A percentile compares a stretch with the other conserved stretches of the same genome.
phyloP scores from a whole-genome alignment of 2,888 invertebrate genomes.

The Quadriops clusia region DNA sequence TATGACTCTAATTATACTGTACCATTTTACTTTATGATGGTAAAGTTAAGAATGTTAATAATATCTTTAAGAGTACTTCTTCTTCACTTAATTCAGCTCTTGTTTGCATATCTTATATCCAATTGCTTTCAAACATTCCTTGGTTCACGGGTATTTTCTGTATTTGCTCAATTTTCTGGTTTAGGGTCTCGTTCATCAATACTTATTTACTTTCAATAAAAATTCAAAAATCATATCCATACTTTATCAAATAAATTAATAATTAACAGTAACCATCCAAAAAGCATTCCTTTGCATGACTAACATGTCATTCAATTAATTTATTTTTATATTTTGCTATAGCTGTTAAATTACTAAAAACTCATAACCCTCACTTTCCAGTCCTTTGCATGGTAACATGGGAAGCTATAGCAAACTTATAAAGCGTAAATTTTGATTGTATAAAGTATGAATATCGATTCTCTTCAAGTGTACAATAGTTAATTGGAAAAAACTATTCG shows the following conservation, averaged over 20 bases:
- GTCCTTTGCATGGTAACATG: constrained; percentile 8
- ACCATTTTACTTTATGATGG: too few species aligned
- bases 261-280: too few species aligned
- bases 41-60: too few species aligned
- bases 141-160: too few species aligned
- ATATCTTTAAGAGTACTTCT: background rate
- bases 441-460: too few species aligned
- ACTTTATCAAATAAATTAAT: too few species aligned
- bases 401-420: constrained; percentile 6
- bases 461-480: background rate
- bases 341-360: constrained; percentile 4
- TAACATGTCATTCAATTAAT: too few species aligned
- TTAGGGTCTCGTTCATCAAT: constrained; percentile 16
- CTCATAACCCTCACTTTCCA: background rate
- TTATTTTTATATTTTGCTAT: too few species aligned
- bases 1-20: too few species aligned
- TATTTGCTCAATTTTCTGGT: too few species aligned
- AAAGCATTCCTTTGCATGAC: too few species aligned
- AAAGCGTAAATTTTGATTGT: constrained; percentile 2
- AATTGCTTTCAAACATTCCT: background rate
- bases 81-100: background rate
- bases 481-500: constrained; percentile 4
- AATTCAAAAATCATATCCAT: too few species aligned
- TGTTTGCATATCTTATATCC: constrained; percentile 1
- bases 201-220: constrained; percentile 9